These are phyloP conservation scores for Oncorhynchus nerka DNA, from an alignment of 2,113 vertebrate genomes.

Conservation along the genomic window DNA sequence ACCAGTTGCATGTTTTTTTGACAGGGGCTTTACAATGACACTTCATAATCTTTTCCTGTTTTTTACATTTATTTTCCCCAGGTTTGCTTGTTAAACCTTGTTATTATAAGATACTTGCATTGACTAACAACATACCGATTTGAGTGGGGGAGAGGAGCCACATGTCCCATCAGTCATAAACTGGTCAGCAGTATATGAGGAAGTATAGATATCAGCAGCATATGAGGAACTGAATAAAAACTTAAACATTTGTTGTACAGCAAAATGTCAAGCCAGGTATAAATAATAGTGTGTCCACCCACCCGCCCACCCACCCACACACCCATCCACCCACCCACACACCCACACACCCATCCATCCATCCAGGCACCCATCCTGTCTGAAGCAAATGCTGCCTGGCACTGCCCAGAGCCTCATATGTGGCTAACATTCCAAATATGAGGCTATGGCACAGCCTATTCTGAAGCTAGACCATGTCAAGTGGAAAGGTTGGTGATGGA, in stretches of 20 bases:
- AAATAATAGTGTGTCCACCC: slow-evolving; percentile 1
- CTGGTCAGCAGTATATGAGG: slow-evolving; percentile 28
- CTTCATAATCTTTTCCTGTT: background rate
- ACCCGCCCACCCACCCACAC: background rate
- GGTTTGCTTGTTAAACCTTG: background rate
- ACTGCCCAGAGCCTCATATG: no score
- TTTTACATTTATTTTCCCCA: background rate
- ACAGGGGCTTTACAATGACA: background rate
- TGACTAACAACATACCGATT: background rate
- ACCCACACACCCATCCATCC: background rate
- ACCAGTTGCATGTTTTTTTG: background rate
- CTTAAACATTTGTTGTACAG: slow-evolving; percentile 33
- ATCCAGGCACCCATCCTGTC: no score
- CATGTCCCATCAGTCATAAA: no score
- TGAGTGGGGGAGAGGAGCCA: background rate
- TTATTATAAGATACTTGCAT: background rate
- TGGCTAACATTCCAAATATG: no score
- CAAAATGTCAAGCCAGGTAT: slow-evolving; percentile 49
- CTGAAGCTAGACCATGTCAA: no score
- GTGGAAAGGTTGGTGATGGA: no score
- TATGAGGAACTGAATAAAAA: slow-evolving; percentile 50
- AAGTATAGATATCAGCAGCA: slow-evolving; percentile 25
- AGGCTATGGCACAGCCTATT: no score
- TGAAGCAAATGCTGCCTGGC: no score
- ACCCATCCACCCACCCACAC: no score